Evolutionary conservation across 2,113 vertebrate species (phyloP).

Genomic region (Hippotragus niger): DNA sequence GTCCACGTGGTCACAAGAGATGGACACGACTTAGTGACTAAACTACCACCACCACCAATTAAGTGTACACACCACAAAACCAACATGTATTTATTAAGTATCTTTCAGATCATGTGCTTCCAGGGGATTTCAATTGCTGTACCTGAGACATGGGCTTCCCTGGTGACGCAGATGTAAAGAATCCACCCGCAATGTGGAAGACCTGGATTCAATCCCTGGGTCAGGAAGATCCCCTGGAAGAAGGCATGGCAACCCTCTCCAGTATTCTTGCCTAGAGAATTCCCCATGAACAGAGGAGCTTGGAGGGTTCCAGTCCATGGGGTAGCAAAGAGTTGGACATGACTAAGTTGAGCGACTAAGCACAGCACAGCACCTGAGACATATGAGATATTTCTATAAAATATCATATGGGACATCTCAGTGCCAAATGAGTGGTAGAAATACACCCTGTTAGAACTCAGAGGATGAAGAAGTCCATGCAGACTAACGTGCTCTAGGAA

Average conservation of each 20-base stretch:
- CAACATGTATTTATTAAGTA: background rate
- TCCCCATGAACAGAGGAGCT: background rate
- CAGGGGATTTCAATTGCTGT: background rate
- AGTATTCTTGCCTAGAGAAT: background rate
- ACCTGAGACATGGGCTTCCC: background rate
- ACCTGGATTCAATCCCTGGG: background rate
- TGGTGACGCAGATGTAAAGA: background rate
- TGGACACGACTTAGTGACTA: background rate
- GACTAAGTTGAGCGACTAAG: background rate
- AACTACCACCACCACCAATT: background rate
- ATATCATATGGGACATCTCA: background rate
- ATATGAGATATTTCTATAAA: background rate
- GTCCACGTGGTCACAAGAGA: background rate
- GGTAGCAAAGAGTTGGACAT: background rate
- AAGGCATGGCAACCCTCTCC: background rate
- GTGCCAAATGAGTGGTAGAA: background rate
- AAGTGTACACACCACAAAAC: background rate
- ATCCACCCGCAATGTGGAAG: fast-evolving
- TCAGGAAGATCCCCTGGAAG: background rate
- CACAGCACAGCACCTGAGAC: background rate
- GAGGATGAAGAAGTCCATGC: background rate
- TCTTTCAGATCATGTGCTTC: background rate
- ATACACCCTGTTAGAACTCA: background rate
- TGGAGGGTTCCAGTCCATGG: background rate
- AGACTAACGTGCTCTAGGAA: background rate